phyloP scores from a whole-genome alignment of 2,113 vertebrate species.

The Odontesthes bonariensis region DNA sequence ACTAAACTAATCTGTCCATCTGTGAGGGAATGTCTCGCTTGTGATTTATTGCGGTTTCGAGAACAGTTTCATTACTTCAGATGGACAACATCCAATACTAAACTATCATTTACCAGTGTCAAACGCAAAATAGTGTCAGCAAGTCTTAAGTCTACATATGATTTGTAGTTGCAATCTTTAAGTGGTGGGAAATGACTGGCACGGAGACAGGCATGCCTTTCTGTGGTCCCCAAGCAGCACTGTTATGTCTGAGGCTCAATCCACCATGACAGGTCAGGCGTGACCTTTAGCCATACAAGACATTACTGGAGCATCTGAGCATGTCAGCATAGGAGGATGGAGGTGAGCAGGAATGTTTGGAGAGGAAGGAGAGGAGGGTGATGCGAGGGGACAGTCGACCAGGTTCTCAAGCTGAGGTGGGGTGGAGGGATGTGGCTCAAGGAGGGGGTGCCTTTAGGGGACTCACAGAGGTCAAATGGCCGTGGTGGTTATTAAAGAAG shows the following conservation, averaged over 20 bases:
- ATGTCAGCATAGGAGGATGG: constrained; percentile 65
- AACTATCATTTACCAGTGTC: constrained; percentile 31
- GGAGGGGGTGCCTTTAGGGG: constrained; percentile 63
- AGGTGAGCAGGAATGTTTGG: constrained; percentile 32
- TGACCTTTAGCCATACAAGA: constrained; percentile 75
- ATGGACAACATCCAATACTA: constrained; percentile 29
- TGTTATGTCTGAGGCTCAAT: constrained; percentile 68
- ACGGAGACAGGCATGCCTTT: constrained; percentile 34
- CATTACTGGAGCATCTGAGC: constrained; percentile 78
- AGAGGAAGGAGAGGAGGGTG: constrained; percentile 31
- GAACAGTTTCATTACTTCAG: constrained; percentile 36
- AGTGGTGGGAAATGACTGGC: constrained; percentile 40
- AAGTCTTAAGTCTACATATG: constrained; percentile 25
- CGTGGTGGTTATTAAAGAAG: constrained; percentile 78
- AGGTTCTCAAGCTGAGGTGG: constrained; percentile 46
- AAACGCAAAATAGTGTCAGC: constrained; percentile 24
- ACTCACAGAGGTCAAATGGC: constrained; percentile 74
- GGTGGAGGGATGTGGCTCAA: constrained; percentile 43
- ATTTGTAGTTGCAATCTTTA: constrained; percentile 36
- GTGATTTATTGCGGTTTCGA: constrained; percentile 17
- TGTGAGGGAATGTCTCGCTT: constrained; percentile 15
- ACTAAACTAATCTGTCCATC: constrained; percentile 49
- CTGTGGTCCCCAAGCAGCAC: constrained; percentile 52
- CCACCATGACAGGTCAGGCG: constrained; percentile 71
- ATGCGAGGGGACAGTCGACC: constrained; percentile 50